A percentile compares a stretch with the other conserved stretches of the same genome.
These are phyloP conservation scores for Asbolus verrucosus DNA, from an alignment of 1,140 invertebrate genomes.

Conservation along the genomic window DNA sequence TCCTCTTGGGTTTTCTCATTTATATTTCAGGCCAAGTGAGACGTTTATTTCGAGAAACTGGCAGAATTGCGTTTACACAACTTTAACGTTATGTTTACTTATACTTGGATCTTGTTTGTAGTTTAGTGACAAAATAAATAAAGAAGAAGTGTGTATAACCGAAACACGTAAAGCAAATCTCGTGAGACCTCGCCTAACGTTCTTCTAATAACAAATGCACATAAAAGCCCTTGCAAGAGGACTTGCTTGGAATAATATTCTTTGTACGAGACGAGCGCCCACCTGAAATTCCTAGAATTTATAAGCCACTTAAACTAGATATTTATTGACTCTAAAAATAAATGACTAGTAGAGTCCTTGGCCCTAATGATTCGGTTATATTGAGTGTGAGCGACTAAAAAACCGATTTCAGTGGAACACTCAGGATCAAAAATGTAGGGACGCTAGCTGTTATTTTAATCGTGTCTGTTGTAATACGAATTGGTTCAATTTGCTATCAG, in stretches of 20 bases:
- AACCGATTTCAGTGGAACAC: too few relatives aligned
- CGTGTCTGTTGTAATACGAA: conserved; percentile 30
- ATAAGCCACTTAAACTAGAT: conserved; percentile 29
- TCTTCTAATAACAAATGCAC: conserved; percentile 42
- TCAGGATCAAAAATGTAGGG: too few relatives aligned
- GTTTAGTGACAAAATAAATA: conserved; percentile 46
- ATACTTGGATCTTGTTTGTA: conserved; percentile 46
- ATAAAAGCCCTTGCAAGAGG: conserved; percentile 22
- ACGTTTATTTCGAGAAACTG: conserved; percentile 40
- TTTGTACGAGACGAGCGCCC: conserved; percentile 15
- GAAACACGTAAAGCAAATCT: conserved; percentile 45
- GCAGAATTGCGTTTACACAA: conserved; percentile 40
- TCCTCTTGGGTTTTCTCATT: conserved; percentile 36
- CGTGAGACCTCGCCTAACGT: conserved; percentile 30
- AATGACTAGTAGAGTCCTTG: too few relatives aligned
- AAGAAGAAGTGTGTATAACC: conserved; percentile 45
- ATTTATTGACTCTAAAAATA: conserved; percentile 13
- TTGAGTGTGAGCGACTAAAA: too few relatives aligned
- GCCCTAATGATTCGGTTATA: too few relatives aligned
- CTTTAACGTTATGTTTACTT: conserved; percentile 45
- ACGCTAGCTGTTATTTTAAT: conserved; percentile 25
- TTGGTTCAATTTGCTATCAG: conserved; percentile 35
- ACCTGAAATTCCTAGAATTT: conserved; percentile 34
- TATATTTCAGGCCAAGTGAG: conserved; percentile 35
- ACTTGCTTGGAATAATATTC: conserved; percentile 36